Conservation (phyloP, 2,888 invertebrate genomes). For the Abrostola triplasia region DNA sequence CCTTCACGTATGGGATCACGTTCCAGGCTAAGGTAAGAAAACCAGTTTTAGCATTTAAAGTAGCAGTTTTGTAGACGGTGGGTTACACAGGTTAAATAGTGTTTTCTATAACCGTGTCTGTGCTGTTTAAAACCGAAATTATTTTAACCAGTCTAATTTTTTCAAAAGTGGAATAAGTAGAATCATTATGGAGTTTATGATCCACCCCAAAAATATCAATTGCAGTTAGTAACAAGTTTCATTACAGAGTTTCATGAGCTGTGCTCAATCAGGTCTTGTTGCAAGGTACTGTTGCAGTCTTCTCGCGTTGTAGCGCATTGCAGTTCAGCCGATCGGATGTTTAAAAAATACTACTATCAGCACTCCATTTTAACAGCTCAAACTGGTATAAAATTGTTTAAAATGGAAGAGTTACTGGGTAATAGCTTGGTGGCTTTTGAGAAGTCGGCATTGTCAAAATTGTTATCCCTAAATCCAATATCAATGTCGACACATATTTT, state of each 20-base stretch:
- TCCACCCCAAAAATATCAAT: not conserved
- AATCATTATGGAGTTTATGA: not conserved
- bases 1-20: conserved; percentile 98
- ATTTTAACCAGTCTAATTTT: no score
- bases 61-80: not conserved
- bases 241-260: not conserved
- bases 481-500: no score
- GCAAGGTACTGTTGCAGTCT: conserved; percentile 15
- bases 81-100: no score
- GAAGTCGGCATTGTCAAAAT: no score
- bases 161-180: no score
- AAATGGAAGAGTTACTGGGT: conserved; percentile 1
- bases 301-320: conserved; percentile 28
- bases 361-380: conserved; percentile 1
- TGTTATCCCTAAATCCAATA: no score
- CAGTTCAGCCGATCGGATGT: conserved; percentile 29
- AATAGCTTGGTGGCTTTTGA: no score
- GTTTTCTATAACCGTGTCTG: no score
- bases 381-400: conserved; percentile 5
- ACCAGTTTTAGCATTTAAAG: conserved; percentile 8
- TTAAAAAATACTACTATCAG: no score
- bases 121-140: no score
- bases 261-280: not conserved
- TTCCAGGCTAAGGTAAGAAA: conserved; percentile 97
- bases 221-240: not conserved